A percentile compares a stretch with the other conserved stretches of the same genome.
Evolutionary conservation across 64 coral and sea anemone species (phyloP).

Genomic region (Montipora cactus): DNA sequence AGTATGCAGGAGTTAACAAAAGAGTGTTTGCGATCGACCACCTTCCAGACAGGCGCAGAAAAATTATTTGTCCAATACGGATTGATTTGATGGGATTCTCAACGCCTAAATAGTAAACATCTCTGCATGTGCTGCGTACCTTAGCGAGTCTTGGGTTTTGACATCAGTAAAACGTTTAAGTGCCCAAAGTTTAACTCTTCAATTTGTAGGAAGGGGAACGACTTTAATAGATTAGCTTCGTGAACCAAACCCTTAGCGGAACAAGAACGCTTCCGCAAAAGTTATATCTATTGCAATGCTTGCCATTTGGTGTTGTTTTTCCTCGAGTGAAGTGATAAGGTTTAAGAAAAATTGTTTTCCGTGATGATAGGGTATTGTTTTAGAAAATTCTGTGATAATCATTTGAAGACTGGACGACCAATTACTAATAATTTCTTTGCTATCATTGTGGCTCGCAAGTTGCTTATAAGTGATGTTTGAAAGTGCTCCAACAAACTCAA

Average conservation of each 20-base stretch:
- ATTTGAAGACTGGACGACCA: not conserved
- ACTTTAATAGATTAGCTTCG: not conserved
- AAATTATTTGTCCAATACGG: not conserved
- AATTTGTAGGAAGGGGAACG: too few species aligned
- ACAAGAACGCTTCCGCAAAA: constrained; percentile 9
- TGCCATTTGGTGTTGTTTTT: not conserved
- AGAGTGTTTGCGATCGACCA: constrained; percentile 28
- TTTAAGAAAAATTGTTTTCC: not conserved
- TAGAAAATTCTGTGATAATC: constrained; percentile 34
- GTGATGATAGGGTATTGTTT: not conserved
- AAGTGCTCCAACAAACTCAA: constrained; percentile 61
- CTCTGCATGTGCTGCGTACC: too few species aligned
- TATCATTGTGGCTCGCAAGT: constrained; percentile 21
- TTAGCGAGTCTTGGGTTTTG: not conserved
- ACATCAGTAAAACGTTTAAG: not conserved
- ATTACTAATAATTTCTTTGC: constrained; percentile 11
- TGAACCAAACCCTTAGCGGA: not conserved
- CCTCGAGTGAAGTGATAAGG: constrained; percentile 32
- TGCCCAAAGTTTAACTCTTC: not conserved
- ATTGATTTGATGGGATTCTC: not conserved
- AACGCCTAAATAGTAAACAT: too few species aligned
- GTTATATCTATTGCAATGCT: not conserved
- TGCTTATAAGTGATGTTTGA: constrained; percentile 29
- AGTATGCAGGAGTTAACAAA: constrained; percentile 77
- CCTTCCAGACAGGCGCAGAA: not conserved